Base-by-base conservation (phyloP, 2,113 vertebrate genomes). In the Pica pica region DNA sequence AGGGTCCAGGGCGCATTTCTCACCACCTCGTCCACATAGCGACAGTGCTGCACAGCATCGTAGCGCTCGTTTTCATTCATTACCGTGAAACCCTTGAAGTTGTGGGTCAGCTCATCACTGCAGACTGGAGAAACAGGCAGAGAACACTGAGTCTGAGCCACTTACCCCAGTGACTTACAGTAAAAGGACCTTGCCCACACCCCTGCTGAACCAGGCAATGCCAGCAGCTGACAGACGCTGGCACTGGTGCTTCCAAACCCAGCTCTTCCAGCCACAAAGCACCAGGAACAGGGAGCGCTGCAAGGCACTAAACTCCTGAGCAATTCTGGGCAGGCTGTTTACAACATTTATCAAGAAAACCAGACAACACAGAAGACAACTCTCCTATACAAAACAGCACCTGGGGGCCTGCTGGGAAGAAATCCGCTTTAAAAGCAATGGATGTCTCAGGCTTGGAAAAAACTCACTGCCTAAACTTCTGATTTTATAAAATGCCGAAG, bases 51-150 rank as follows among this genome's bases (percentile, higher is more conserved):
- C 71, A 99, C 97, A 0, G 99, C 99, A 3, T 99, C 99, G 2
- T 99, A 99, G 56, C 99, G 98, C 89, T 99, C 99, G 1, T 98
- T 99, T 39, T 99, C 99, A 2, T 99, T 99, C 99, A 99, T 99
- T 83, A 99, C 99, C 0, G 99, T 99, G 98, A 99, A 99, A 96
- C 99, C 99, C 97, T 99, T 99, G 96, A 99, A 98, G 97, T 99
- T 99, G 97, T 99, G 99, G 8, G 99, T 99, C 64, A 99, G 98
- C 83, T 99, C 99, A 47, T 99, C 99, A 20, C 99, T 99, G 98
- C 99, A 99, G 94, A 99, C 99, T 99, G 95, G 37, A 87, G 76
- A 61, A 74, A 82, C 10, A 67, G 47, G 73, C 57, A 96, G 67
- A 78, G 33, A 68, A 87, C 33, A 92, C 50, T 28, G 42, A 85